These are phyloP conservation scores for Cydia splendana DNA, from an alignment of 1,140 invertebrate genomes.

Conservation along the genomic window DNA sequence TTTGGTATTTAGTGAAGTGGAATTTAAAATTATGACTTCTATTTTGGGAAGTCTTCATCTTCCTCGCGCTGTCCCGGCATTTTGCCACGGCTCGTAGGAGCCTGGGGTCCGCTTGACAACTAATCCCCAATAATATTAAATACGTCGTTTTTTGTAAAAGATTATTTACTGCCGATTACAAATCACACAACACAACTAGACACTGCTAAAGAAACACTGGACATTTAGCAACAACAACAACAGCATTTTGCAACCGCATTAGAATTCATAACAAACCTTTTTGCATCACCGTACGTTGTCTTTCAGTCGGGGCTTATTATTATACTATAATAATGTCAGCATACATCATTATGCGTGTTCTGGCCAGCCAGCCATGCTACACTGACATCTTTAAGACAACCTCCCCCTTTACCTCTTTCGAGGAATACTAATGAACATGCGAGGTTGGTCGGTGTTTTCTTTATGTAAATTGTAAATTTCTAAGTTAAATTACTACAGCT, in stretches of 20 bases:
- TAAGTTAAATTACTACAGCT: constrained; percentile 8
- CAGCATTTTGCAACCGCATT: neutral
- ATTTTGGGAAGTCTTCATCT: too few relatives aligned
- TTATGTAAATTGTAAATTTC: constrained; percentile 55
- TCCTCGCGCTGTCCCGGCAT: too few relatives aligned
- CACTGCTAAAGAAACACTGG: constrained; percentile 3
- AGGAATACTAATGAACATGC: constrained; percentile 49
- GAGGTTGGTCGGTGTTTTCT: constrained; percentile 47
- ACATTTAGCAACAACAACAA: neutral
- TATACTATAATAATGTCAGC: constrained; percentile 66
- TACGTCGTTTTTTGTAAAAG: too few relatives aligned
- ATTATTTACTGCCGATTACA: neutral
- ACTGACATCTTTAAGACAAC: constrained; percentile 40
- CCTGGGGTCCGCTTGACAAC: too few relatives aligned
- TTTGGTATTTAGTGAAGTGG: too few relatives aligned
- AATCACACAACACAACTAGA: neutral
- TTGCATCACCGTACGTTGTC: constrained; percentile 47
- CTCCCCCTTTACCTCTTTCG: constrained; percentile 40
- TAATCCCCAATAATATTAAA: too few relatives aligned
- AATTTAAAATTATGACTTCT: too few relatives aligned
- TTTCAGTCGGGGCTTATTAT: constrained; percentile 59
- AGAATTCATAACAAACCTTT: constrained; percentile 38
- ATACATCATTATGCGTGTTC: constrained; percentile 70
- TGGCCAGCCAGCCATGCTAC: constrained; percentile 52
- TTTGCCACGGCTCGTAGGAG: too few relatives aligned